Percentiles rank a stretch among this genome's conserved stretches.
Evolutionary conservation across 1,140 invertebrate genomes (phyloP).

Genomic region (Zaprionus camerounensis): DNA sequence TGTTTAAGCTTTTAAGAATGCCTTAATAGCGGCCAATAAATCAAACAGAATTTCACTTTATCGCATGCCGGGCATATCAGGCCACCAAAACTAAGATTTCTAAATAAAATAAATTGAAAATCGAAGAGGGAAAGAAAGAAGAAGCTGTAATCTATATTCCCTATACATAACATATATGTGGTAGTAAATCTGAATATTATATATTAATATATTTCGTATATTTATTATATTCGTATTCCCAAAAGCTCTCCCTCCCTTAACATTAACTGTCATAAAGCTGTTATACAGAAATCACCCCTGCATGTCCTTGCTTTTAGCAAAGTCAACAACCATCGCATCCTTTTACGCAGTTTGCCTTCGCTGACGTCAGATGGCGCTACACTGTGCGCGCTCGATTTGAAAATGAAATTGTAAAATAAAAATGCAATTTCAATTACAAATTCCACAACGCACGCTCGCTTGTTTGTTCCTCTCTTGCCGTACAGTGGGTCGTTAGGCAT

Average conservation of each 20-base stretch:
- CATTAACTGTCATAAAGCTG: neutral
- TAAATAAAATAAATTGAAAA: neutral
- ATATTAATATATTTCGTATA: no score
- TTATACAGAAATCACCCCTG: neutral
- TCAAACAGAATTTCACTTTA: slow-evolving; percentile 61
- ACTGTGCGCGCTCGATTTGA: neutral
- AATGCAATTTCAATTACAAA: slow-evolving; percentile 69
- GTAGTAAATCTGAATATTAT: no score
- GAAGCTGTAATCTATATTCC: no score
- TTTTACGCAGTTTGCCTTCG: neutral
- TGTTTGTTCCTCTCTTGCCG: neutral
- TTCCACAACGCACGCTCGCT: slow-evolving; percentile 59
- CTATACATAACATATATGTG: no score
- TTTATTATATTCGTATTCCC: no score
- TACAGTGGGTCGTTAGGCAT: slow-evolving; percentile 40
- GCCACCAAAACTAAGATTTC: neutral
- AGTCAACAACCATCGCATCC: slow-evolving; percentile 36
- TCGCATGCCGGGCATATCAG: slow-evolving; percentile 57
- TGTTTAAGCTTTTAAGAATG: slow-evolving; percentile 44
- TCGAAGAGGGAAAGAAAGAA: neutral
- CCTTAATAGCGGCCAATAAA: slow-evolving; percentile 56
- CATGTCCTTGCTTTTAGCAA: slow-evolving; percentile 31
- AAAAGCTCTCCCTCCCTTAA: no score
- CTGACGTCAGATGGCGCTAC: slow-evolving; percentile 54
- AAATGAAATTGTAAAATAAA: slow-evolving; percentile 19